Conservation (phyloP, 92 coral and sea anemone species). For the Actinernus sp. region DNA sequence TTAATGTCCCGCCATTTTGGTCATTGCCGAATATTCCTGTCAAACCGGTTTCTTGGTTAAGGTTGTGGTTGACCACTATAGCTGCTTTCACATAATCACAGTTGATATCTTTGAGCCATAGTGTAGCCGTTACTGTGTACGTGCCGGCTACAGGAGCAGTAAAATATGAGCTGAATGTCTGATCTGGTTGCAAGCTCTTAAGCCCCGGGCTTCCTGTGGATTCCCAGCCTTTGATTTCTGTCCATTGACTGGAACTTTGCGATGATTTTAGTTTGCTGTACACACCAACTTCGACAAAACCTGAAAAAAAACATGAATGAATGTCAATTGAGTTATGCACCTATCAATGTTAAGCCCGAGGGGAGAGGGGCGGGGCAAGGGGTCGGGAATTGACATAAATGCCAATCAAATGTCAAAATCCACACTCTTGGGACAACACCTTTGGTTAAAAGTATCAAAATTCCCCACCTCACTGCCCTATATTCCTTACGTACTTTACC, state of each 20-base stretch:
- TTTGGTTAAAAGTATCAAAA: too few species aligned
- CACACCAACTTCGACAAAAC: constrained; percentile 32
- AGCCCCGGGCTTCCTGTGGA: constrained; percentile 36
- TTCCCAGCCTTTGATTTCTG: constrained; percentile 12
- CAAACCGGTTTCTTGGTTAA: constrained; percentile 36
- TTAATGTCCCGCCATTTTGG: constrained; percentile 8
- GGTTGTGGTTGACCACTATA: constrained; percentile 41
- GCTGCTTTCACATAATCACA: constrained; percentile 13
- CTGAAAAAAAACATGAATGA: constrained; percentile 16
- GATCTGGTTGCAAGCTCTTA: background rate
- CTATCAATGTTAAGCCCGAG: too few species aligned
- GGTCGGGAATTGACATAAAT: too few species aligned
- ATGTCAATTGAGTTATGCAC: too few species aligned
- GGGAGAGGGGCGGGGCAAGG: too few species aligned
- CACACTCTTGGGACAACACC: too few species aligned
- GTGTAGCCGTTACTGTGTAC: constrained; percentile 31
- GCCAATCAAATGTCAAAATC: too few species aligned
- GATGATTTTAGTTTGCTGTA: constrained; percentile 15
- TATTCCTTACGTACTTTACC: too few species aligned
- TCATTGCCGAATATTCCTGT: constrained; percentile 18
- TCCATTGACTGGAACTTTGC: constrained; percentile 2
- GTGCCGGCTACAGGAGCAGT: constrained; percentile 29
- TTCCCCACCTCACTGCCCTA: too few species aligned
- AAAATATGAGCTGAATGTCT: constrained; percentile 20
- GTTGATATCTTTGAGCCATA: constrained; percentile 5